Conservation (phyloP, 2,797 vertebrate genomes). For the Enteromius paludinosus region DNA sequence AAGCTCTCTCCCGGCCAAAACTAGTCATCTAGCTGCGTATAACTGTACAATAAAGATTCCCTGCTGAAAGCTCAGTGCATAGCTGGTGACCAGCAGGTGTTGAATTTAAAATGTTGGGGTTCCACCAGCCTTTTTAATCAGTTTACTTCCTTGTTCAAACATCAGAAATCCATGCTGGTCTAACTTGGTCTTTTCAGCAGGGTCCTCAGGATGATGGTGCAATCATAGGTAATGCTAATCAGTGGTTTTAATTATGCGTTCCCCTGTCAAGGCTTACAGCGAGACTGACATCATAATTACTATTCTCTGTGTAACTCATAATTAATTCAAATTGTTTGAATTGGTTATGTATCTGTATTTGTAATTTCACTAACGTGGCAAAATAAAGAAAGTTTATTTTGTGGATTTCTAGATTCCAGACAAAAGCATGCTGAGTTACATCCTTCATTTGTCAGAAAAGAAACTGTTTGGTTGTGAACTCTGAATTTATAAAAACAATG, state of each 20-base stretch:
- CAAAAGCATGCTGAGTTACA: neutral
- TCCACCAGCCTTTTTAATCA: neutral
- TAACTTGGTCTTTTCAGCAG: constrained; percentile 9
- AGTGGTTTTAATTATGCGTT: neutral
- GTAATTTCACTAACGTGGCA: too few relatives aligned
- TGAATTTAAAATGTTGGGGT: neutral
- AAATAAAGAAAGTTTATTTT: neutral
- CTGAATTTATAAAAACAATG: neutral
- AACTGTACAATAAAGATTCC: neutral
- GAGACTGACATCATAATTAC: neutral
- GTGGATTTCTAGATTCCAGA: neutral
- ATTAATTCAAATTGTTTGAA: neutral
- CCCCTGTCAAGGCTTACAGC: neutral
- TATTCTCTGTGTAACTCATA: neutral
- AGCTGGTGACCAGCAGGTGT: neutral
- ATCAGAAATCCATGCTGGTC: neutral
- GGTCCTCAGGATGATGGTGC: neutral
- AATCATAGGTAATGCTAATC: constrained; percentile 10
- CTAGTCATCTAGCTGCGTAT: neutral
- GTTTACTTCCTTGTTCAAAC: neutral
- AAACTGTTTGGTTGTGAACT: neutral
- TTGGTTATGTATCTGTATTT: neutral
- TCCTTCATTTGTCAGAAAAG: constrained; percentile 20
- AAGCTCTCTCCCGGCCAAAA: neutral
- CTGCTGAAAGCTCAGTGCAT: neutral